phyloP scores from a whole-genome alignment of 2,888 invertebrate genomes.

The Pharmacophagus antenor region DNA sequence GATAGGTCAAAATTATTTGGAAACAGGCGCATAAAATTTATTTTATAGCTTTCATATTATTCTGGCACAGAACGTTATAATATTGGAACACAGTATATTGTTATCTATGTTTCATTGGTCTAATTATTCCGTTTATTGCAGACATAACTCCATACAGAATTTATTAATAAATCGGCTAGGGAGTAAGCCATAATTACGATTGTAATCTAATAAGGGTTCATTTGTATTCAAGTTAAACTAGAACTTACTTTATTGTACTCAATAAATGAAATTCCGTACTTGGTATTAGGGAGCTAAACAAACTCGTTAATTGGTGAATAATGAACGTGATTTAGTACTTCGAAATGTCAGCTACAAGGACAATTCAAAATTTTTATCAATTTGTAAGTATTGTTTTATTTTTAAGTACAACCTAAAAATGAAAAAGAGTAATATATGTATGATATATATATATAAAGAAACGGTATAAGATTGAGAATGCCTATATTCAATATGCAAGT shows the following conservation, averaged over 20 bases:
- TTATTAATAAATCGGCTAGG: constrained; percentile 25
- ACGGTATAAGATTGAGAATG: too few species aligned
- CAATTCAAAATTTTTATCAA: neutral
- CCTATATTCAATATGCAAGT: too few species aligned
- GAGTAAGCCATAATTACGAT: constrained; percentile 28
- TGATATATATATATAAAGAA: too few species aligned
- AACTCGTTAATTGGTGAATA: constrained; percentile 4
- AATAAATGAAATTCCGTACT: constrained; percentile 19
- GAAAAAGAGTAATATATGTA: too few species aligned
- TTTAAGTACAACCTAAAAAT: too few species aligned
- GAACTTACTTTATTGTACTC: constrained; percentile 24
- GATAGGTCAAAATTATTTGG: too few species aligned
- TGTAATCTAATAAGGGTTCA: constrained; percentile 30
- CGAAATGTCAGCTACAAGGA: neutral
- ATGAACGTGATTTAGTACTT: neutral
- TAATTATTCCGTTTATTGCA: neutral
- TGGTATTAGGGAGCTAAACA: constrained; percentile 3
- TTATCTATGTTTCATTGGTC: neutral
- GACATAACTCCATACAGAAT: constrained; percentile 7
- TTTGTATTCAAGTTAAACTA: constrained; percentile 30
- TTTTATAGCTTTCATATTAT: neutral
- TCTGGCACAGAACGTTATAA: neutral
- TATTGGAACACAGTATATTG: neutral
- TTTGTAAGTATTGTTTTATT: too few species aligned
- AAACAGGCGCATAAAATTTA: too few species aligned